A percentile compares a stretch with the other conserved stretches of the same genome.
phyloP scores from a whole-genome alignment of 2,888 invertebrate species.

The Salpingus planirostris region DNA sequence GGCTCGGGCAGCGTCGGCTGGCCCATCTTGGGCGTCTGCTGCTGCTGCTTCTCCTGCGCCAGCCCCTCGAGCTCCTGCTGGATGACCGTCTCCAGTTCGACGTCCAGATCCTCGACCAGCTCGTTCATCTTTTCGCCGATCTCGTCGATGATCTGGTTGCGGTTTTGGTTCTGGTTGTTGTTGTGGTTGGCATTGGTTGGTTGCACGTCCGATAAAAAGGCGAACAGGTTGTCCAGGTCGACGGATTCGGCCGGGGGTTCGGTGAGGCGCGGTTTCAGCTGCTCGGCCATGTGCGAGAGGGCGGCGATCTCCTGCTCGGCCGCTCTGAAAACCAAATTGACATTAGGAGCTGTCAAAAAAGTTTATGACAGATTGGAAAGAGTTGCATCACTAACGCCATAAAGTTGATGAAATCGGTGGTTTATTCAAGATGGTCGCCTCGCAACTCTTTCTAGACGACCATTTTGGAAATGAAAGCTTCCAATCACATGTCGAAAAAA shows the following conservation, averaged over 20 bases:
- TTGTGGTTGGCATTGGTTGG: slow-evolving; percentile 48
- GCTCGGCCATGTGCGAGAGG: slow-evolving; percentile 64
- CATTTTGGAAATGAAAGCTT: no score
- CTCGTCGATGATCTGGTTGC: slow-evolving; percentile 63
- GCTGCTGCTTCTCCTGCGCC: slow-evolving; percentile 40
- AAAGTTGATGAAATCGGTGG: no score
- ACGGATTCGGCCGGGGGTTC: slow-evolving; percentile 57
- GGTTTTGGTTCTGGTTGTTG: slow-evolving; percentile 63
- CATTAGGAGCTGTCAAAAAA: no score
- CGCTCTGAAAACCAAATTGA: slow-evolving; percentile 43
- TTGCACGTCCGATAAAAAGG: slow-evolving; percentile 75
- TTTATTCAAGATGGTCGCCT: no score
- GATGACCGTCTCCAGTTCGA: slow-evolving; percentile 61
- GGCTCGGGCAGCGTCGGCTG: slow-evolving; percentile 66
- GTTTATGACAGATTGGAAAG: no score
- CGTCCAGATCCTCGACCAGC: slow-evolving; percentile 71
- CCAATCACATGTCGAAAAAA: no score
- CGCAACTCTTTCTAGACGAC: no score
- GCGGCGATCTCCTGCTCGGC: slow-evolving; percentile 62
- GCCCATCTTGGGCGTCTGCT: slow-evolving; percentile 44
- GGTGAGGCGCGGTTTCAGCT: slow-evolving; percentile 53
- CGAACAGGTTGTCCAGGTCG: slow-evolving; percentile 82
- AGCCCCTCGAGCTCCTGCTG: slow-evolving; percentile 53
- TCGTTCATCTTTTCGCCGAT: slow-evolving; percentile 79
- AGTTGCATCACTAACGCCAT: not conserved